Base-by-base conservation (phyloP, 64 coral and sea anemone genomes). In the Pocillopora damicornis region DNA sequence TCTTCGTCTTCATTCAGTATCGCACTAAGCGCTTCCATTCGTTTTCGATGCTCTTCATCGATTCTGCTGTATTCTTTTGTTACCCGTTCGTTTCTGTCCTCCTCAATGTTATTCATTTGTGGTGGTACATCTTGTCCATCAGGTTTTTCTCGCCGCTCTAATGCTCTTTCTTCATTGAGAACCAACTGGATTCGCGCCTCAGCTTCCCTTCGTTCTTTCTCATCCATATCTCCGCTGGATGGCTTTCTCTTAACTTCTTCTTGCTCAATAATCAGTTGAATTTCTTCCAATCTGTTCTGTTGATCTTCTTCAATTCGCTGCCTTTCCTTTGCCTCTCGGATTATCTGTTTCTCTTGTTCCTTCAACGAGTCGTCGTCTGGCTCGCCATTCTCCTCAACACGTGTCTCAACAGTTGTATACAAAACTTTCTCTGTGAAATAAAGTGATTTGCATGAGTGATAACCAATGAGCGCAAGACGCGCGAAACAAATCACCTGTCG, bases 281-380 rank as follows among this genome's bases (percentile, higher is more conserved):
- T 85, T 73, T 85, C 81, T 71, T 85, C 81, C 11, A 65, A 56
- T 62, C 59, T 66, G 58, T 88, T 56, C 76, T 76, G 37, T 18
- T 86, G 73, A 61, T 88, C 86, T 88, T 75, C 74, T 65, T 87
- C 85, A 10, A 72, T 76, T 75, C 74, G 85, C 85, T 77, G 73
- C 10, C 61, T 22, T 61, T 89, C 78, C 6, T 73, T 72, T 15
- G 81, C 65, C 36, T 85, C 81, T 26, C 65, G 45, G 13, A 85
- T 85, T 3, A 72, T 58, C 62, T 45, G 56, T 14, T 76, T 88
- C 61, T 88, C 86, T 37, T 88, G 57, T 77, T 88, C 37, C 17
- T 88, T 78, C 14, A 76, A 51, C 7, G 73, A 63, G 37, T 76
- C 30, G 35, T 75, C 61, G 72, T 61, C 86, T 20, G 73, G 74